Evolutionary conservation across 1,140 invertebrate genomes (phyloP).

Genomic region (Leptonema lineaticorne): DNA sequence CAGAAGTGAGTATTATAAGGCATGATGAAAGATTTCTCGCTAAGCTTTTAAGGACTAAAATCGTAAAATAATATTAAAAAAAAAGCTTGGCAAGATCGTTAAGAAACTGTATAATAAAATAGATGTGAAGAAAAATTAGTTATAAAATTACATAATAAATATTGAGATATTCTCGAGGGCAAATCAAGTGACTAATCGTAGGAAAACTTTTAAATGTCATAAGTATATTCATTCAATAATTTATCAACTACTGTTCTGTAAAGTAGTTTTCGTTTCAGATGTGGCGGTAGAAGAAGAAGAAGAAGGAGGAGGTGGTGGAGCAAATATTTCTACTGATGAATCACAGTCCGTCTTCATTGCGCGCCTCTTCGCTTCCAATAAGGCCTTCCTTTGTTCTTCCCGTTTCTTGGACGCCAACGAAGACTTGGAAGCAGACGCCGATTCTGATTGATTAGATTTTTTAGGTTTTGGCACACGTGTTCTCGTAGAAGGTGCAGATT

Average conservation of each 20-base stretch:
- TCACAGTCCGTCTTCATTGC: not conserved
- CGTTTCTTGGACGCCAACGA: constrained; percentile 26
- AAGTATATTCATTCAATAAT: not conserved
- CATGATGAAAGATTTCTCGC: not conserved
- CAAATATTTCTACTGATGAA: constrained; percentile 29
- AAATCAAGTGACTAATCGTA: constrained; percentile 3
- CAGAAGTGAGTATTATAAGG: constrained; percentile 22
- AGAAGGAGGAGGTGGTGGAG: constrained; percentile 4
- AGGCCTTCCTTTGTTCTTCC: constrained; percentile 29
- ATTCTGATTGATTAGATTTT: constrained; percentile 7
- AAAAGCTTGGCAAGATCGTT: constrained; percentile 7
- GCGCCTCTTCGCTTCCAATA: constrained; percentile 21
- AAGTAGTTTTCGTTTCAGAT: too few relatives aligned
- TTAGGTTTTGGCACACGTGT: constrained; percentile 1
- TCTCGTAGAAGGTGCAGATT: not conserved
- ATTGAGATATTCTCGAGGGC: constrained; percentile 5
- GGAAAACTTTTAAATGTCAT: not conserved
- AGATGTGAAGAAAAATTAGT: too few relatives aligned
- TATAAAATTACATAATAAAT: not conserved
- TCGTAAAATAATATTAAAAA: not conserved
- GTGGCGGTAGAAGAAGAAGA: not conserved
- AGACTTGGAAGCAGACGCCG: constrained; percentile 7
- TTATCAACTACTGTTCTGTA: constrained; percentile 14
- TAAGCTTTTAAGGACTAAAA: not conserved
- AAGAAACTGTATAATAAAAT: not conserved